Conservation (phyloP, 1,140 invertebrate species). For the Artemia franciscana region DNA sequence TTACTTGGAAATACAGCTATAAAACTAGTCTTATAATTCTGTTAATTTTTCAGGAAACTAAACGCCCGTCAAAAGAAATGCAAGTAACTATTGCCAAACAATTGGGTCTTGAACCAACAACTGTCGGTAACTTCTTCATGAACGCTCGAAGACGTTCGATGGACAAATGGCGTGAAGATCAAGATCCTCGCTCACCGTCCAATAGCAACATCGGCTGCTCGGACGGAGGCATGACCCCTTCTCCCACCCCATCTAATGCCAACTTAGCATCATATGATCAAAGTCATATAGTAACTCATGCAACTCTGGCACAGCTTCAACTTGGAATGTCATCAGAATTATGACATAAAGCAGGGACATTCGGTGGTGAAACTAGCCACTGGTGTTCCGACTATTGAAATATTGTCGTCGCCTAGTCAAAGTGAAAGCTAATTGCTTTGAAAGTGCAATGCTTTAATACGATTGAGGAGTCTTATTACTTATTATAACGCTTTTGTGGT, state of each 20-base stretch:
- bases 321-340: background rate
- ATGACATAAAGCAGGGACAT: background rate
- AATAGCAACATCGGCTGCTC: constrained; percentile 1
- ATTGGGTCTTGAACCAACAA: constrained; percentile 88
- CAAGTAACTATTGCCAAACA: constrained; percentile 97
- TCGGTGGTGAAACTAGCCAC: background rate
- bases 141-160: constrained; percentile 88
- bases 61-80: constrained; percentile 98
- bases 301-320: background rate
- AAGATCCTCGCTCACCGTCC: constrained; percentile 6
- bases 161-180: constrained; percentile 87
- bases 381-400: background rate
- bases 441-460: no score
- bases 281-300: background rate
- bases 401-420: no score
- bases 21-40: constrained; percentile 5
- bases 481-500: no score
- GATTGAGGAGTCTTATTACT: no score
- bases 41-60: constrained; percentile 67
- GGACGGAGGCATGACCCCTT: background rate
- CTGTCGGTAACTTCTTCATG: constrained; percentile 99
- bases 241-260: background rate
- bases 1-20: background rate
- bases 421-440: no score
- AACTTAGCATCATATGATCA: background rate